Evolutionary conservation across 2,888 invertebrate genomes (phyloP).

Genomic region (Adelphocoris suturalis): DNA sequence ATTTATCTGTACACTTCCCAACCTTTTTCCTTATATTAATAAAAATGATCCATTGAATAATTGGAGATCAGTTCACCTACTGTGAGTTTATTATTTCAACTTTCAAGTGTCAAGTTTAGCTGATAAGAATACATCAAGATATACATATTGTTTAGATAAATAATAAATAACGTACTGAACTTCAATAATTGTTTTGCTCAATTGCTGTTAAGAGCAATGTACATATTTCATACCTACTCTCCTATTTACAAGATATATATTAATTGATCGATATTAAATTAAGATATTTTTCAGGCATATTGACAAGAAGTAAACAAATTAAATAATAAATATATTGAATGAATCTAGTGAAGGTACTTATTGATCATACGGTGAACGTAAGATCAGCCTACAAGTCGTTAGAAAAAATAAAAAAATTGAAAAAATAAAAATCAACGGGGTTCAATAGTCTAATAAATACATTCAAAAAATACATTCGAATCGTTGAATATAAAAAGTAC

Average conservation of each 20-base stretch:
- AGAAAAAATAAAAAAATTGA: not conserved
- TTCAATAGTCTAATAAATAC: not conserved
- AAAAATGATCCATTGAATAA: constrained; percentile 47
- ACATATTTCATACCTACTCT: not conserved
- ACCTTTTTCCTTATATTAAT: constrained; percentile 49
- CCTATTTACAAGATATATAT: constrained; percentile 31
- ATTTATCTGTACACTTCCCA: constrained; percentile 60
- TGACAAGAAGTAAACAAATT: not conserved
- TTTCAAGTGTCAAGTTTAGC: constrained; percentile 38
- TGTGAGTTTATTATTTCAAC: constrained; percentile 43
- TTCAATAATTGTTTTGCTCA: not conserved
- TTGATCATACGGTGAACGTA: too few relatives aligned
- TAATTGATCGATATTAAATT: constrained; percentile 8
- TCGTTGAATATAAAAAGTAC: constrained; percentile 25
- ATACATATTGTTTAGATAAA: constrained; percentile 27
- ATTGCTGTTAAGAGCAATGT: not conserved
- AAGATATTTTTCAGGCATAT: not conserved
- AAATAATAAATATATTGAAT: too few relatives aligned
- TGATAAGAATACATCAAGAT: constrained; percentile 30
- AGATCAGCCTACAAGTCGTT: not conserved
- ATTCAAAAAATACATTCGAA: not conserved
- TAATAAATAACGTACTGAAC: constrained; percentile 28
- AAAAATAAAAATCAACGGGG: not conserved
- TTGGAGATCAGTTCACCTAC: constrained; percentile 58
- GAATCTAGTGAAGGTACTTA: too few relatives aligned